Evolutionary conservation across 2,797 vertebrate species (phyloP).

Genomic region (Chrysolophus pictus): DNA sequence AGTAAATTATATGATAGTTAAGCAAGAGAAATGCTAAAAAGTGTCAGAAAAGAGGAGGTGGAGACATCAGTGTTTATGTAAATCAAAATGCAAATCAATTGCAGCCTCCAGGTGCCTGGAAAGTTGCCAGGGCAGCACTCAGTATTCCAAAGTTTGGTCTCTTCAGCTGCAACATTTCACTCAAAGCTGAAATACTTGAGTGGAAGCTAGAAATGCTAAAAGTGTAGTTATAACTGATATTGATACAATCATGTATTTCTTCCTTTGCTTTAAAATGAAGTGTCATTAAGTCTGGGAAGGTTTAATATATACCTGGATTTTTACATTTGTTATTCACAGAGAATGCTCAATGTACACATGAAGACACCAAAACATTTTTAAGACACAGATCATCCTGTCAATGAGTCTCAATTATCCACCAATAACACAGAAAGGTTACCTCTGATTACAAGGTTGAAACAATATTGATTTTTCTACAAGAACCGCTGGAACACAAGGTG

Average conservation of each 20-base stretch:
- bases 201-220: slow-evolving; percentile 40
- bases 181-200: slow-evolving; percentile 34
- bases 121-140: slow-evolving; percentile 69
- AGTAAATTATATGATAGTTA: slow-evolving; percentile 70
- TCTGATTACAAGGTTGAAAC: slow-evolving; percentile 2
- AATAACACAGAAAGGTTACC: not conserved
- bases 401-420: not conserved
- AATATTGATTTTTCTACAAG: not conserved
- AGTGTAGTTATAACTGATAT: not conserved
- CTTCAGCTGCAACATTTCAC: slow-evolving; percentile 57
- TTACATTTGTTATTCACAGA: not conserved
- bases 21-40: slow-evolving; percentile 56
- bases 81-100: slow-evolving; percentile 69
- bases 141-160: slow-evolving; percentile 63
- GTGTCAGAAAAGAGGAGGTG: slow-evolving; percentile 63
- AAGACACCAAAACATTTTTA: not conserved
- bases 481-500: slow-evolving; percentile 14
- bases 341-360: not conserved
- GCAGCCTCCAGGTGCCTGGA: slow-evolving; percentile 68
- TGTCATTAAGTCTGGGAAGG: not conserved
- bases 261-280: not conserved
- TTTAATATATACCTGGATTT: not conserved
- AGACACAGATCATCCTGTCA: not conserved
- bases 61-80: slow-evolving; percentile 71
- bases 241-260: not conserved